Evolutionary conservation across 2,888 invertebrate genomes (phyloP), one percentile per base, ranked within the genome.

Genomic region (Rhyacophila evoluta): DNA sequence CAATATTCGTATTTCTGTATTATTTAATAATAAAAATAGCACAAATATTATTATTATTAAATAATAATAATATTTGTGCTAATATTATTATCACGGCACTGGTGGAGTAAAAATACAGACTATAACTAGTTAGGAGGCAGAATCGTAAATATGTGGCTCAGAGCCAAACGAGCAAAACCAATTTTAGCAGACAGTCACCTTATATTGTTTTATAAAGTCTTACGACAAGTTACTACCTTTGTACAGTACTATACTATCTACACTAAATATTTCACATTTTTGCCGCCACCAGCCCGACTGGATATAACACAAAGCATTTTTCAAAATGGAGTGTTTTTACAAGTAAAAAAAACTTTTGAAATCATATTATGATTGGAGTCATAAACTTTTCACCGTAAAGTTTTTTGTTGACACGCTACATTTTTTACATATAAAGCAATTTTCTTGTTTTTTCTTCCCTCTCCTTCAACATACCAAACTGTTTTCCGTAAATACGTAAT

Each of bases 151-250:
- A 55, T 55, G 55, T 55, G 55, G 55, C 55, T 55, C 25, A 1
- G 55, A 55, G 55, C 55, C 55, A 55, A 55, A 55, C 55, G 55
- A 55, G 55, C 55, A 55, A 55, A 55, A 55, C 55, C 55, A 55
- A 55, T 55, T 55, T 55, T 55, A 55, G 55, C 55, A 55, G 55
- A 55, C 25, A 55, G 55, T 55, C 55, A 25, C 19, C 55, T 10
- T 55, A 55, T 55, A 55, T 55, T 55, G 55, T 55, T 55, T 55
- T 55, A 55, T 55, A 55, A 55, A 55, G 25, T 55, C 55, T 55
- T 55, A 55, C 25, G 55, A 55, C 55, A 55, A 55, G 19, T 55
- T 55, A 55, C 55, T 25, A 25, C 25, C 19, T 15, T 19, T 55
- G 25, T 55, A 2, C 55, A 19, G 2, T 25, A 25, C 19, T 19